phyloP scores from a whole-genome alignment of 2,113 vertebrate species.

The Tachycineta bicolor region DNA sequence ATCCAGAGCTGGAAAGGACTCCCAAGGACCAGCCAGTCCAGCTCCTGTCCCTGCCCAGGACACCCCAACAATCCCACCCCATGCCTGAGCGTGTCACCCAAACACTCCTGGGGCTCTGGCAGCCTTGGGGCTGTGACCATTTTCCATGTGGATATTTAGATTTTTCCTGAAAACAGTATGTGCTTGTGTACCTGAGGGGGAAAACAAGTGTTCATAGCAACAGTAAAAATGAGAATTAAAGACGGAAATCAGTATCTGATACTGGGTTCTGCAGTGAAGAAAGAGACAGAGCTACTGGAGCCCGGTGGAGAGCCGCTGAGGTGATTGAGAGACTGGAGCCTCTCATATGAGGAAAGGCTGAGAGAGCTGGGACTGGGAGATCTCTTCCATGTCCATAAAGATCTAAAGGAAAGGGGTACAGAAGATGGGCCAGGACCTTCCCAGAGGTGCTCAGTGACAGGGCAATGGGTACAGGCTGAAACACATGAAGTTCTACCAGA shows the following conservation, averaged over 20 bases:
- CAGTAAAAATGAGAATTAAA: background rate
- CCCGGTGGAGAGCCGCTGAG: background rate
- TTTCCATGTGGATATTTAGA: background rate
- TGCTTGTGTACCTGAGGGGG: too few relatives aligned
- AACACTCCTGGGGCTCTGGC: background rate
- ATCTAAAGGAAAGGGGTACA: background rate
- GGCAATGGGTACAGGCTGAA: background rate
- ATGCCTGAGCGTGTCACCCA: too few relatives aligned
- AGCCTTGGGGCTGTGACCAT: background rate
- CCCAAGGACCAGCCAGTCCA: background rate
- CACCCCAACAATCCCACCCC: background rate
- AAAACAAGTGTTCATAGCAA: background rate
- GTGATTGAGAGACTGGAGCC: background rate
- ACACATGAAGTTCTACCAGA: background rate
- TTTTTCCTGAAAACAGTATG: background rate
- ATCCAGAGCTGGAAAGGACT: background rate
- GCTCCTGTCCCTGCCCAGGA: background rate
- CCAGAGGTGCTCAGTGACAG: background rate
- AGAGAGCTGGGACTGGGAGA: background rate
- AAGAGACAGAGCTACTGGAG: background rate
- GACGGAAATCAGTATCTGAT: background rate
- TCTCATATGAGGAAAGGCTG: background rate
- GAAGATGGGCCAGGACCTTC: background rate
- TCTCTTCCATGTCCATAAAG: background rate
- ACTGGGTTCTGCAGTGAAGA: background rate